Conservation (phyloP, 2,113 vertebrate species). For the Rhegmatorhina hoffmannsi region DNA sequence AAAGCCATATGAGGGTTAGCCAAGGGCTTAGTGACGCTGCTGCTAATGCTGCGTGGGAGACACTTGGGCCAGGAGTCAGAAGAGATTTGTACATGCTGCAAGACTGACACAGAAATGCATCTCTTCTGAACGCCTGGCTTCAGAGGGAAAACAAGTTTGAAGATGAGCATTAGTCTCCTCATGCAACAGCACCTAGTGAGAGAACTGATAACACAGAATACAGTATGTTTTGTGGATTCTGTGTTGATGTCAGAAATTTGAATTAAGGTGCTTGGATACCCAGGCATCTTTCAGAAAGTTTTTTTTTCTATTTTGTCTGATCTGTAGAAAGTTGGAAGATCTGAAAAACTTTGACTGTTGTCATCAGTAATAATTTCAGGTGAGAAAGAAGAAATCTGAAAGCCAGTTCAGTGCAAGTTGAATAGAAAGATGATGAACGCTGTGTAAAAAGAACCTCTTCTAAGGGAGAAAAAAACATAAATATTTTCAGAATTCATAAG, state of each 20-base stretch:
- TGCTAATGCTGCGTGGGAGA: neutral
- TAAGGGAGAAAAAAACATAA: neutral
- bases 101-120: fast-evolving
- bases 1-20: neutral
- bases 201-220: neutral
- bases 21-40: neutral
- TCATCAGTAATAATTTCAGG: neutral
- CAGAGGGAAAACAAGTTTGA: neutral
- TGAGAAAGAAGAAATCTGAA: neutral
- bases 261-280: neutral
- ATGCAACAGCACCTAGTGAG: neutral
- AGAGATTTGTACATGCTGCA: neutral
- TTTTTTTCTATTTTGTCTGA: neutral
- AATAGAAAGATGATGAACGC: neutral
- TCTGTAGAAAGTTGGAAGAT: neutral
- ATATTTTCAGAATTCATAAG: neutral
- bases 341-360: neutral
- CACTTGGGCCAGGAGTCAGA: neutral
- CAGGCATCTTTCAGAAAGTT: neutral
- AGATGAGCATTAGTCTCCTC: neutral
- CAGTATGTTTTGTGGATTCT: neutral
- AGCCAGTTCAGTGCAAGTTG: neutral
- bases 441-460: neutral
- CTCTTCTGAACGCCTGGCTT: neutral
- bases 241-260: neutral